phyloP scores from a whole-genome alignment of 2,113 vertebrate genomes.

The Dolichallabes microphthalmus region DNA sequence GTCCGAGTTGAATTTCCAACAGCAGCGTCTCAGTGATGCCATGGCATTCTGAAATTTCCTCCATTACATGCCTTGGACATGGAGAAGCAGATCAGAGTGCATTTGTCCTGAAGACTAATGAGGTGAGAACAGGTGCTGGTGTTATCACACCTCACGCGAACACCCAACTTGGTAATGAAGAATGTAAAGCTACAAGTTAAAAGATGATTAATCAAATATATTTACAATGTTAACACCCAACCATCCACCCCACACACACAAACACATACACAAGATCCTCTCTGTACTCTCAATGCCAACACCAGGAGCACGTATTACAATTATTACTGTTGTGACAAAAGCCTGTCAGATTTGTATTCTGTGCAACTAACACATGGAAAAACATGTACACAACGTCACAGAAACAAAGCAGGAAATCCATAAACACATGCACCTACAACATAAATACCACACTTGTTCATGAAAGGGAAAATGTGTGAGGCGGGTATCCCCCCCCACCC shows the following conservation, averaged over 20 bases:
- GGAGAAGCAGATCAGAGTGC: slow-evolving; percentile 37
- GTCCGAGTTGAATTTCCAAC: slow-evolving; percentile 67
- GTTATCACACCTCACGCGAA: slow-evolving; percentile 60
- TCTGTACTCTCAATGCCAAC: background rate
- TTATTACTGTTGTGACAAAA: slow-evolving; percentile 48
- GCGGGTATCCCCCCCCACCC: background rate
- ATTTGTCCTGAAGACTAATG: slow-evolving; percentile 57
- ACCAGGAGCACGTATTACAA: slow-evolving; percentile 32
- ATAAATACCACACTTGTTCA: slow-evolving; percentile 53
- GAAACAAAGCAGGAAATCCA: slow-evolving; percentile 35
- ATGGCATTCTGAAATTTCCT: slow-evolving; percentile 15
- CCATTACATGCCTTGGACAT: slow-evolving; percentile 25
- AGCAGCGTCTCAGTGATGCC: slow-evolving; percentile 59
- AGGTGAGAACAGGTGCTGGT: slow-evolving; percentile 64
- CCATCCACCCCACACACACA: slow-evolving; percentile 6
- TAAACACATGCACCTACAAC: slow-evolving; percentile 38
- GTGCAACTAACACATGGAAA: slow-evolving; percentile 56
- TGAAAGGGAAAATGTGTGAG: slow-evolving; percentile 56
- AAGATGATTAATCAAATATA: slow-evolving; percentile 71
- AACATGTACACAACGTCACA: slow-evolving; percentile 35
- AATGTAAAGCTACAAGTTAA: slow-evolving; percentile 59
- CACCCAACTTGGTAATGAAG: slow-evolving; percentile 59
- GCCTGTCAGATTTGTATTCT: slow-evolving; percentile 41
- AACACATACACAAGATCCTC: background rate
- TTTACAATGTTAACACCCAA: slow-evolving; percentile 57